Percentiles rank a stretch among this genome's conserved stretches.
Conservation (phyloP, 2,797 vertebrate species). For the Chelonia mydas region DNA sequence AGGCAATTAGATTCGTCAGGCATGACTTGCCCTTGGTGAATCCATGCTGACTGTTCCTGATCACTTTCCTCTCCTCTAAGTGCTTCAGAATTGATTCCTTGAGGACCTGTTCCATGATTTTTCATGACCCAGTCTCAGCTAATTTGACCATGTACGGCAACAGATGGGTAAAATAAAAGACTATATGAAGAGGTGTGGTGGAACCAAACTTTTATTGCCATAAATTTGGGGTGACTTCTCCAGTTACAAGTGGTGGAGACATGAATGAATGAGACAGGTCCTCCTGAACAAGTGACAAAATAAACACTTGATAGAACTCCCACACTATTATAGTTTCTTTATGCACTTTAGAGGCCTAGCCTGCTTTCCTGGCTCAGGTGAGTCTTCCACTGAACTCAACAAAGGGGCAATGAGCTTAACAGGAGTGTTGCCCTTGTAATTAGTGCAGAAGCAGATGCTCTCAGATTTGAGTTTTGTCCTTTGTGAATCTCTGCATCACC, state of each 20-base stretch:
- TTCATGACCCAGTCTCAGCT: background rate
- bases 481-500: slow-evolving; percentile 48
- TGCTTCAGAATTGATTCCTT: no score
- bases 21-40: no score
- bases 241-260: background rate
- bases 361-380: background rate
- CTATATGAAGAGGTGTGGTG: background rate
- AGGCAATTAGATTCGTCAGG: no score
- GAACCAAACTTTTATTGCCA: background rate
- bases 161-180: background rate
- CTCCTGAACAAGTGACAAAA: background rate
- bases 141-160: background rate
- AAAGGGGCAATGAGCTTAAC: slow-evolving; percentile 34
- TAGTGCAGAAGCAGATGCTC: background rate
- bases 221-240: background rate
- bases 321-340: background rate
- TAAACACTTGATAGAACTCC: background rate
- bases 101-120: no score
- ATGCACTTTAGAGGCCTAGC: background rate
- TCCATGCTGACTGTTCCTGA: no score
- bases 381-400: slow-evolving; percentile 31
- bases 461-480: slow-evolving; percentile 53
- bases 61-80: no score
- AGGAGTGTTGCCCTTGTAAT: slow-evolving; percentile 22
- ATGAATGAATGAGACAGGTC: background rate